Conservation (phyloP, 2,888 invertebrate genomes). For the Cosmia trapezina region DNA sequence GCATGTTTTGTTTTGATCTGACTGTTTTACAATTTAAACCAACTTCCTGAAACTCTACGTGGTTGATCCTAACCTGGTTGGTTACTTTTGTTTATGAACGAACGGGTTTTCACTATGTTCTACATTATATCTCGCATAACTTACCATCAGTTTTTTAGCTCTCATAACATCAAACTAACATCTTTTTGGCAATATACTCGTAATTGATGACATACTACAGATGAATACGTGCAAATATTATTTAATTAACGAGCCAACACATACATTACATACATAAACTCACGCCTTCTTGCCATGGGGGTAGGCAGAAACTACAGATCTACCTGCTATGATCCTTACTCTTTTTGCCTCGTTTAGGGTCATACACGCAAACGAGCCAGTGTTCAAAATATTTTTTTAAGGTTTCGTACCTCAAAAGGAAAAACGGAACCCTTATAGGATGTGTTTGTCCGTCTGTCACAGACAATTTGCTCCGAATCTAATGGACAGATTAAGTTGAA, state of each 20-base stretch:
- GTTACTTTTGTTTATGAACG: neutral
- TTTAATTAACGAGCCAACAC: conserved; percentile 23
- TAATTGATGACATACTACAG: conserved; percentile 13
- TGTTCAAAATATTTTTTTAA: conserved; percentile 39
- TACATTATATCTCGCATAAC: neutral
- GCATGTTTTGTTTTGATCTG: neutral
- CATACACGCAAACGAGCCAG: neutral
- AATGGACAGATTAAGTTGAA: too few relatives aligned
- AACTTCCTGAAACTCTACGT: neutral
- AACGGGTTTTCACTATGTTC: neutral
- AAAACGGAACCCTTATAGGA: too few relatives aligned
- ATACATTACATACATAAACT: too few relatives aligned
- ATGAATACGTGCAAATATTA: conserved; percentile 7
- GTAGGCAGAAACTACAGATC: too few relatives aligned
- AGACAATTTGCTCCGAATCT: too few relatives aligned
- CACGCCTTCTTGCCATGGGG: too few relatives aligned
- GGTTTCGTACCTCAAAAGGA: too few relatives aligned
- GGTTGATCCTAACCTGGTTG: neutral
- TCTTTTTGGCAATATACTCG: conserved; percentile 2
- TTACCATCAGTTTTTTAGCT: neutral
- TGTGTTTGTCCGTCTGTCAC: too few relatives aligned
- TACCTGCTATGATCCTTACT: too few relatives aligned
- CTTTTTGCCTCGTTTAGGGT: too few relatives aligned
- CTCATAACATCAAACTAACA: neutral
- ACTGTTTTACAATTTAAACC: neutral